phyloP scores from a whole-genome alignment of 1,140 invertebrate species.

The Eulimnadia texana region DNA sequence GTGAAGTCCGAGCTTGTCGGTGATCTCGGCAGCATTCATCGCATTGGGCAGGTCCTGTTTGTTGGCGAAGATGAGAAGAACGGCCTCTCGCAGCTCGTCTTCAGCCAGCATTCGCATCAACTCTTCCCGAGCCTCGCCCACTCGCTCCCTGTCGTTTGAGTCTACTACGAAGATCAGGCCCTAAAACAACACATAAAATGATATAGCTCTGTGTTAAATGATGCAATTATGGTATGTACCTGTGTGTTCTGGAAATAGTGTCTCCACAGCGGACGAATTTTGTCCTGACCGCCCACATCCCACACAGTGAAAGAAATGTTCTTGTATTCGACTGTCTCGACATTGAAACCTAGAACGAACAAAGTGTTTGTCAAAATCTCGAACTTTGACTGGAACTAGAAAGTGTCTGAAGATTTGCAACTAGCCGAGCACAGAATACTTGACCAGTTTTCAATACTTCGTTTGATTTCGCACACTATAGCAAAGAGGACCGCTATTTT shows the following conservation, averaged over 20 bases:
- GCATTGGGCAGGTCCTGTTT: slow-evolving; percentile 97
- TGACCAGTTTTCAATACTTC: not conserved
- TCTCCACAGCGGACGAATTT: slow-evolving; percentile 87
- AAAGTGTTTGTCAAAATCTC: slow-evolving; percentile 6
- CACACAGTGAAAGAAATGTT: slow-evolving; percentile 94
- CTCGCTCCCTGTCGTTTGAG: slow-evolving; percentile 88
- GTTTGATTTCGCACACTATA: not conserved
- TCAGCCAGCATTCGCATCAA: slow-evolving; percentile 85
- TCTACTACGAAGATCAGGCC: slow-evolving; percentile 96
- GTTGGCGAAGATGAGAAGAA: slow-evolving; percentile 95
- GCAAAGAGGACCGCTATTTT: not conserved
- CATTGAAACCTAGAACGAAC: slow-evolving; percentile 55
- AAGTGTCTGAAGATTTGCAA: not conserved
- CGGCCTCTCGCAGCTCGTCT: slow-evolving; percentile 92
- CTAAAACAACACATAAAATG: slow-evolving; percentile 17
- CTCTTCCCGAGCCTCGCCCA: slow-evolving; percentile 85
- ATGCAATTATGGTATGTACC: slow-evolving; percentile 20
- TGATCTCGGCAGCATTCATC: slow-evolving; percentile 93
- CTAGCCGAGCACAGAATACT: not conserved
- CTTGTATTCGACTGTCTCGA: slow-evolving; percentile 93
- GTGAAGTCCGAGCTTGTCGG: slow-evolving; percentile 85
- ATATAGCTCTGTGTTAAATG: not conserved
- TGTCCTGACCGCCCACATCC: slow-evolving; percentile 92
- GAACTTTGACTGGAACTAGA: not conserved
- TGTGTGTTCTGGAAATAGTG: slow-evolving; percentile 98